phyloP scores from a whole-genome alignment of 1,140 invertebrate species.

The Lepidotrigona ventralis region DNA sequence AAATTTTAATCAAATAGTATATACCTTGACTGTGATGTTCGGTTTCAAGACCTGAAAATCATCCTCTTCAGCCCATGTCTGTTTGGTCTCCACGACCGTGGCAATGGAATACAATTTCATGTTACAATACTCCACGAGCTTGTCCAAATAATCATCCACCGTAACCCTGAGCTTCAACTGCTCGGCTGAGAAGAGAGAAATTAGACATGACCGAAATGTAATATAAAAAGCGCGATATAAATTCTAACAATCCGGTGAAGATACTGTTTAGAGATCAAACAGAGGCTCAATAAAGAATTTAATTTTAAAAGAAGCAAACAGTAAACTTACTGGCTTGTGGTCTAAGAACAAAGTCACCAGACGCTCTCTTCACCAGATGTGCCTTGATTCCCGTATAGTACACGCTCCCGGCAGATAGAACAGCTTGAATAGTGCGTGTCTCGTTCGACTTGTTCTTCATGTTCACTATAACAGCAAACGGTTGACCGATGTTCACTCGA shows the following conservation, averaged over 20 bases:
- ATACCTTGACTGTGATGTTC: conserved; percentile 83
- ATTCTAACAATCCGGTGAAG: background rate
- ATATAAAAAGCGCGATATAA: background rate
- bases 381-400: conserved; percentile 89
- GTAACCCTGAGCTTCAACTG: conserved; percentile 82
- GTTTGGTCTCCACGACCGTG: conserved; percentile 86
- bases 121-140: conserved; percentile 88
- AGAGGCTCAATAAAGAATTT: too few relatives aligned
- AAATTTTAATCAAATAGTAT: background rate
- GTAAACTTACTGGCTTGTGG: conserved; percentile 81
- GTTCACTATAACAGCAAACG: conserved; percentile 84
- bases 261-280: background rate
- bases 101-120: conserved; percentile 87
- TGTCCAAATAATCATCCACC: conserved; percentile 85
- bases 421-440: conserved; percentile 83
- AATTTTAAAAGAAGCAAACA: background rate
- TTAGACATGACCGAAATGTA: background rate
- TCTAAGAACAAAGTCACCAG: conserved; percentile 83
- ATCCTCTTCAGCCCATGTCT: conserved; percentile 88
- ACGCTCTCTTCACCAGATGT: conserved; percentile 85
- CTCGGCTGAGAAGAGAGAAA: conserved; percentile 79
- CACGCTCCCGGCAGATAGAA: conserved; percentile 85
- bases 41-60: conserved; percentile 88
- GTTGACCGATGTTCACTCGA: conserved; percentile 84
- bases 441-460: conserved; percentile 85